Base-by-base conservation (phyloP, 2,113 vertebrate genomes). In the Actenoides hombroni region DNA sequence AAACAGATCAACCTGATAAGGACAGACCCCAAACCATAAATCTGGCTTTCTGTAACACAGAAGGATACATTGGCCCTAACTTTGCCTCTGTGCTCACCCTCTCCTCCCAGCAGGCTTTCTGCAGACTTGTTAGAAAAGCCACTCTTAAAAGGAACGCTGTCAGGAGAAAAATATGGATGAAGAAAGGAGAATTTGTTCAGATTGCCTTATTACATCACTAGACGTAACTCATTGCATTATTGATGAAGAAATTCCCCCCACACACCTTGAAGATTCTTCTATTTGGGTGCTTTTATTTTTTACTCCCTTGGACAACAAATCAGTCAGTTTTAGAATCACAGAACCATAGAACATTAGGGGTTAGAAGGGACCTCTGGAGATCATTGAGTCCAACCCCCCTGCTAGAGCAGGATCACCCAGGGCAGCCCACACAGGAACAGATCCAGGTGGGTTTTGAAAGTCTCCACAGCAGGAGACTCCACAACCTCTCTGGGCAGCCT, bases 1-100 rank as follows among this genome's bases (percentile, higher is more conserved):
- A 93, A 96, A 76, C 90, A 95, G 57, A 95, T 90, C 40, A 73
- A 49, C 29, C 51, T 86, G 89, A 91, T 80, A 95, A 94, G 54
- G 77, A 65, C 59, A 80, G 67, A 39, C 14, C 42, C 49, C 53
- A 94, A 74, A 49, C 44, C 73, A 70, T 90, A 96, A 90, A 92
- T 94, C 82, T 84, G 51, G 57, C 69, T 78, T 84, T 86, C 60
- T 86, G 33, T 48, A 68, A 29, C 57, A 60, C 40, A 69, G 79
- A 91, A 88, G 39, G 76, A 61, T 49, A 68, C 35, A 15, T 8
- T 26, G 51, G 42, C 49, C n/a, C 42, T 68, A 54, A 54, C 44
- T 79, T 75, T 67, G 40, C 65, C 42, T 87, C 53, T 39, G 16
- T 75, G 69, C n/a, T 88, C 53, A 28, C 31, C 54, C 71, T 61